These are phyloP conservation scores for Chloroceryle inda DNA, from an alignment of 2,797 vertebrate species.

Conservation along the genomic window DNA sequence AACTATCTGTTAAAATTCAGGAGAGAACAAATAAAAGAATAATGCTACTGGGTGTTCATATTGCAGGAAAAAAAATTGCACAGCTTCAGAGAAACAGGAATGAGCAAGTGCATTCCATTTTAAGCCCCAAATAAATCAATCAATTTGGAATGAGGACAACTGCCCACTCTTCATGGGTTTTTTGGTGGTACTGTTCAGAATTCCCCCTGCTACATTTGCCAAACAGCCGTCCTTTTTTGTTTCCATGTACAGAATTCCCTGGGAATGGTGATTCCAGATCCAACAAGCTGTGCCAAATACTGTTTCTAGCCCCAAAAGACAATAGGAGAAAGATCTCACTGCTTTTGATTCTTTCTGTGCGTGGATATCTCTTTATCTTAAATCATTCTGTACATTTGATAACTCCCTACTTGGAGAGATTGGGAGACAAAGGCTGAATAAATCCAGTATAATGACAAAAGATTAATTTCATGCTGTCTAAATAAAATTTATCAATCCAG, in stretches of 20 bases:
- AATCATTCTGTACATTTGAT: background rate
- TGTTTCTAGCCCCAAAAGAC: background rate
- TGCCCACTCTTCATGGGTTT: background rate
- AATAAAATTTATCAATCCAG: slow-evolving; percentile 45
- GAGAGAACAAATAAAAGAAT: too few species aligned
- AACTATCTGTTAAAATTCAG: too few species aligned
- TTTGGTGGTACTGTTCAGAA: background rate
- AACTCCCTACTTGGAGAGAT: background rate
- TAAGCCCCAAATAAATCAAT: background rate
- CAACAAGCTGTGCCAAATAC: background rate
- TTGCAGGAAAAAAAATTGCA: background rate
- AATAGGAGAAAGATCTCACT: background rate
- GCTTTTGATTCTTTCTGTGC: background rate
- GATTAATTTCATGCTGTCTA: slow-evolving; percentile 38
- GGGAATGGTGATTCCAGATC: background rate
- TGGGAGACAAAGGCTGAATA: background rate
- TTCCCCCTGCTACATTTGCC: background rate
- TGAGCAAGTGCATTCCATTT: background rate
- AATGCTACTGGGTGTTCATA: background rate
- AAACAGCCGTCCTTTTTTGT: background rate
- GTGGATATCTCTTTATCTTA: background rate
- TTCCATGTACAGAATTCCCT: background rate
- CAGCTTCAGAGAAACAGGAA: background rate
- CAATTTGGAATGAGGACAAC: background rate
- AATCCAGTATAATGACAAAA: slow-evolving; percentile 24